Base-by-base conservation (phyloP, 2,797 vertebrate genomes). In the Antrozous pallidus region DNA sequence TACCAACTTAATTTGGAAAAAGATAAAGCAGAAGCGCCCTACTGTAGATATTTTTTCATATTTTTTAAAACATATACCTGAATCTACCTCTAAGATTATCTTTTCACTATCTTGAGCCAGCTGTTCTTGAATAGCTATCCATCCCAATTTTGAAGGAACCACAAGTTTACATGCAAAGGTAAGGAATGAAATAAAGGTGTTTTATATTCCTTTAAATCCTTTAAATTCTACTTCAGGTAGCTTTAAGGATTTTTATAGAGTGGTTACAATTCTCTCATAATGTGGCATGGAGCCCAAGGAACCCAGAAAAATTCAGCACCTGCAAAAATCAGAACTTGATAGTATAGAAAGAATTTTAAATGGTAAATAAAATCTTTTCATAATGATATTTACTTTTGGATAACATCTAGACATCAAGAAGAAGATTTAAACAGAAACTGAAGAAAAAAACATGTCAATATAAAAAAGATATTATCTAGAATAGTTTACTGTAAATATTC, bases 181-280 rank as follows among this genome's bases (percentile, higher is more conserved):
- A 56, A 84, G 2, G 54, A 75, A 45, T n/a, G 26, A 87, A 6
- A 79, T 51, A 83, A 65, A 54, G 31, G 13, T 90, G 40, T 88
- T 94, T 78, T 82, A n/a, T 49, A 56, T 70, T 94, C 67, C 88
- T 90, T 81, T 49, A 70, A 90, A 83, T 42, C 83, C 81, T 75
- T 89, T 47, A 92, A 92, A 54, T 84, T 81, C 17, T 90, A 65
- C 28, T 85, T 85, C 38, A 84, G 24, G 49, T 40, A 51, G 8
- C 18, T 73, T 58, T 58, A 40, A 56, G 24, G 13, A 47, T 71
- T 58, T 51, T 78, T 38, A 69, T 49, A 61, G 74, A 42, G 24
- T 74, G 31, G 31, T 85, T 83, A 70, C 16, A 88, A 74, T 70
- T 63, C 5, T 75, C 38, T 83, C 51, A 10, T 6, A 2, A 40